These are phyloP conservation scores for Aethina tumida DNA, from an alignment of 1,140 invertebrate species.

Conservation along the genomic window DNA sequence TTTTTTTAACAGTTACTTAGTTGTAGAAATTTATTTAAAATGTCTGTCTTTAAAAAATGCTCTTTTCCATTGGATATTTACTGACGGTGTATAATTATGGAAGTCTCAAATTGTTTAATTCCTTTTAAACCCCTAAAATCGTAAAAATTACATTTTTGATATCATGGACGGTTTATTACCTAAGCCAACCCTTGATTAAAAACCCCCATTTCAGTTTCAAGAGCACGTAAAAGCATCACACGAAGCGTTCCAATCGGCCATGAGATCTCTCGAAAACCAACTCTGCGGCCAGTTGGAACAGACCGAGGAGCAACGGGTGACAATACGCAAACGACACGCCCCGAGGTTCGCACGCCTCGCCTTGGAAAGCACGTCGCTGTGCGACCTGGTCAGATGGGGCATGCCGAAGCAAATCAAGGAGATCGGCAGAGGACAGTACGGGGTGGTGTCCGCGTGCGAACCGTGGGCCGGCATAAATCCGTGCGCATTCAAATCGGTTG, in stretches of 20 bases:
- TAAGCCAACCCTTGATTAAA: no score
- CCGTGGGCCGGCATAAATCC: constrained; percentile 64
- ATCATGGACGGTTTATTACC: no score
- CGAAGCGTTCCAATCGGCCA: constrained; percentile 55
- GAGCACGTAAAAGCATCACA: constrained; percentile 59
- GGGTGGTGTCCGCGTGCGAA: constrained; percentile 82
- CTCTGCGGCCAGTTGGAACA: constrained; percentile 64
- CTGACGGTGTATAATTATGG: no score
- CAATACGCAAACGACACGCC: constrained; percentile 68
- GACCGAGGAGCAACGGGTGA: constrained; percentile 70
- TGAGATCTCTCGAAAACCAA: constrained; percentile 58
- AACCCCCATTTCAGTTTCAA: constrained; percentile 43
- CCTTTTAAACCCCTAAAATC: no score
- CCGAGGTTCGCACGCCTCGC: constrained; percentile 74
- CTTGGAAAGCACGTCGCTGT: constrained; percentile 75
- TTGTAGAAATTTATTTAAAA: no score
- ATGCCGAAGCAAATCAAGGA: constrained; percentile 70
- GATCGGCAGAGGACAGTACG: constrained; percentile 84
- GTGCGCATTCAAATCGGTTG: constrained; percentile 83
- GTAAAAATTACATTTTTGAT: no score
- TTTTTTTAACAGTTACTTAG: no score
- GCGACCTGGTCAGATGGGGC: constrained; percentile 66
- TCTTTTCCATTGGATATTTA: no score
- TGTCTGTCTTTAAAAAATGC: no score
- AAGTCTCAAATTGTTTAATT: no score